Percentiles rank a stretch among this genome's conserved stretches.
Evolutionary conservation across 2,113 vertebrate species (phyloP).

Genomic region (Microcebus murinus): DNA sequence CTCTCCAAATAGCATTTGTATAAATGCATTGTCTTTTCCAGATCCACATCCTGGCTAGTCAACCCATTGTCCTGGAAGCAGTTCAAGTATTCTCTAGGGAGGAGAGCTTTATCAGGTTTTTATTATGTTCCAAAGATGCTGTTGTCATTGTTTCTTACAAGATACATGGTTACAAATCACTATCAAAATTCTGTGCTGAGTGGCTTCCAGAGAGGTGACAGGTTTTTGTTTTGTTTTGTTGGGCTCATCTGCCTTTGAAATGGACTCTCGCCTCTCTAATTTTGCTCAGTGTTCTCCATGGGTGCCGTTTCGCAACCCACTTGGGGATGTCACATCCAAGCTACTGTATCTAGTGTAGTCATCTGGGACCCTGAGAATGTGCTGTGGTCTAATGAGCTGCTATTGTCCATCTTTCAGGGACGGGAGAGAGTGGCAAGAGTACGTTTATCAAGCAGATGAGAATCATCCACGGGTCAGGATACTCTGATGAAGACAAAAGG

Average conservation of each 20-base stretch:
- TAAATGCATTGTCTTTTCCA: slow-evolving; percentile 17
- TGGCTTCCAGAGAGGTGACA: neutral
- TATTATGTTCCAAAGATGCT: neutral
- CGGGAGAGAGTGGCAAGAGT: slow-evolving; percentile 92
- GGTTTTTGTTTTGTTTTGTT: neutral
- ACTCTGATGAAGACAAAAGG: slow-evolving; percentile 96
- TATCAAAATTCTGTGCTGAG: neutral
- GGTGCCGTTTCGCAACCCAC: neutral
- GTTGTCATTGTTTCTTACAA: slow-evolving; percentile 51
- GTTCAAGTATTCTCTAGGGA: slow-evolving; percentile 11
- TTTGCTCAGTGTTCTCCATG: neutral
- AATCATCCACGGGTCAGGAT: slow-evolving; percentile 97
- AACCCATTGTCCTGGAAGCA: neutral
- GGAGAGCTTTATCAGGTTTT: slow-evolving; percentile 20
- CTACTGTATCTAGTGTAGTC: neutral
- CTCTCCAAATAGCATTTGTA: neutral
- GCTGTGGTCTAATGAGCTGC: slow-evolving; percentile 60
- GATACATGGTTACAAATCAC: neutral
- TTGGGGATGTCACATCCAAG: neutral
- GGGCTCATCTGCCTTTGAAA: neutral
- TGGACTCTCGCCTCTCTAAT: neutral
- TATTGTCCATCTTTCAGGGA: slow-evolving; percentile 85
- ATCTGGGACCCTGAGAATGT: neutral
- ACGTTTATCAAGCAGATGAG: slow-evolving; percentile 96
- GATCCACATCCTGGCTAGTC: slow-evolving; percentile 10